Base-by-base conservation (phyloP, 2,888 invertebrate species). In the Kryphioiulus occultus region DNA sequence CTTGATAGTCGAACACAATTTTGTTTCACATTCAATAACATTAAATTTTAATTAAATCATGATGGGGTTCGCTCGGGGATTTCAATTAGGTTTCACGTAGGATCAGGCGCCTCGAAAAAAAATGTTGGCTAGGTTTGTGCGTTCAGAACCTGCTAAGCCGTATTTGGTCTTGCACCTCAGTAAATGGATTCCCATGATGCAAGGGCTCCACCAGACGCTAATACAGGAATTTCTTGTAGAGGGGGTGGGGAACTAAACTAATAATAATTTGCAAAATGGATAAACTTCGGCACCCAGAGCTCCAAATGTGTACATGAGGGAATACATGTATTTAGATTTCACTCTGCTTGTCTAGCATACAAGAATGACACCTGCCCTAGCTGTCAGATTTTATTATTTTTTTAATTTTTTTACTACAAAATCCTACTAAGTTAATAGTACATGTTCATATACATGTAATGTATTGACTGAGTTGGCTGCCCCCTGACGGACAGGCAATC, bases 21-120 rank as follows among this genome's bases (percentile, higher is more conserved):
- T 78, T 78, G 78, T 78, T 78, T 78, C 78, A 78, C 78, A 78
- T 78, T 78, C 78, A 15, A 78, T 78, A 30, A 30, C 78, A 26
- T 78, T 78, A 78, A 26, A 30, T 78, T 78, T 78, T 78, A 78
- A 78, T 78, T 78, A 78, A 78, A 78, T 78, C 78, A 26, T 78
- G 78, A 17, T 78, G 15, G 78, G 10, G 78, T 12, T 26, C 78
- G 78, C 22, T 78, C 7, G 30, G 78, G 78, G 26, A 78, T 30
- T 78, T 78, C 78, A 78, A 78, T 78, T 78, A 26, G 78, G 26
- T 78, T 78, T 26, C 78, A 22, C 68, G 22, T 78, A 78, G 1
- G 26, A 10, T 26, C 26, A 30, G 78, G 15, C 10, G 26, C 10
- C 78, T 78, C 78, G 78, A 30, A 30, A 78, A 68, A 78, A 78